These are phyloP conservation scores for Nestor notabilis DNA, from an alignment of 2,113 vertebrate species.

Conservation along the genomic window DNA sequence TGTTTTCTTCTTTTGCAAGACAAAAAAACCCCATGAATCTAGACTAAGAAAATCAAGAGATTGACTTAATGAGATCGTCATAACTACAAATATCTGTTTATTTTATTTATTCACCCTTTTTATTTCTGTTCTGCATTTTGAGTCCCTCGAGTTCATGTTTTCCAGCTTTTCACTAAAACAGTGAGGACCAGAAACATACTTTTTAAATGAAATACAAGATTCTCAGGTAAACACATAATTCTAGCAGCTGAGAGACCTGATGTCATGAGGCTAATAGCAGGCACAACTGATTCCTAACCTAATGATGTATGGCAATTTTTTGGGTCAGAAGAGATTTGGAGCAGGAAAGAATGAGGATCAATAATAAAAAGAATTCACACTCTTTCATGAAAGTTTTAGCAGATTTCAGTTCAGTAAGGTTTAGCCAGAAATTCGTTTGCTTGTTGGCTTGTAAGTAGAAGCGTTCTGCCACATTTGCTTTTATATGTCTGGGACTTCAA, in stretches of 20 bases:
- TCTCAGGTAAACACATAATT: slow-evolving; percentile 1
- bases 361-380: neutral
- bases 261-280: neutral
- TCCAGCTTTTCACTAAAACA: neutral
- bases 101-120: neutral
- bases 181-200: neutral
- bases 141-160: neutral
- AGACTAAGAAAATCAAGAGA: neutral
- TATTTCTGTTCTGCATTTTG: neutral
- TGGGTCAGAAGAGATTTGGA: slow-evolving; percentile 12
- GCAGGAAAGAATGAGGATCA: neutral
- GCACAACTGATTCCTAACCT: neutral
- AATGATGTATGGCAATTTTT: neutral
- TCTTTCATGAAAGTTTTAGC: neutral
- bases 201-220: neutral
- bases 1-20: neutral
- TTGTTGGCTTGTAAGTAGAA: slow-evolving; percentile 25
- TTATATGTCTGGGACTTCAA: neutral
- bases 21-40: neutral
- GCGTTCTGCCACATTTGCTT: neutral
- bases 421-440: neutral
- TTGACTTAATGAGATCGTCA: neutral
- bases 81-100: neutral
- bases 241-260: neutral
- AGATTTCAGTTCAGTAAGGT: neutral